Evolutionary conservation across 2,113 vertebrate genomes (phyloP).

Genomic region (Grammomys surdaster): DNA sequence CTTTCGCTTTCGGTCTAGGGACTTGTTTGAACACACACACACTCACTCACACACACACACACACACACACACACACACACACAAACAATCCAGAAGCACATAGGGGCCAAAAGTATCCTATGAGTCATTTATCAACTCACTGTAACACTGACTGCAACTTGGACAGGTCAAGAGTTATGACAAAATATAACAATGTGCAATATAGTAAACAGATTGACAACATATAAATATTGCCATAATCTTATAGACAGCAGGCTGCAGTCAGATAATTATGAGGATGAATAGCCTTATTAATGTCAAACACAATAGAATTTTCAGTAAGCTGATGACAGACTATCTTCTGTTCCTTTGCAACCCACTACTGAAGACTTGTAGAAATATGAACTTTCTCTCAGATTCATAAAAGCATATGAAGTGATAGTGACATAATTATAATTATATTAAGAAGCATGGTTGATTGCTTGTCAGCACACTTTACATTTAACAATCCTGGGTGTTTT

Average conservation of each 20-base stretch:
- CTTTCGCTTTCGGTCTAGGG: not conserved
- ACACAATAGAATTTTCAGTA: constrained; percentile 64
- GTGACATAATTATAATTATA: constrained; percentile 83
- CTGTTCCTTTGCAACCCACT: constrained; percentile 56
- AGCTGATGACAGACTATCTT: constrained; percentile 44
- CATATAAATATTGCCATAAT: constrained; percentile 46
- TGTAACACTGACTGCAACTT: not conserved
- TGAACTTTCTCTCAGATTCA: constrained; percentile 74
- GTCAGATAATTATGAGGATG: constrained; percentile 55
- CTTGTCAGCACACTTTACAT: constrained; percentile 82
- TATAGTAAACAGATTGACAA: constrained; percentile 26
- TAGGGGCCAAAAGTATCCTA: not conserved
- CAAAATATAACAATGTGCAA: not conserved
- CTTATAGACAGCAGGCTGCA: constrained; percentile 44
- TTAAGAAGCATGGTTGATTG: constrained; percentile 79
- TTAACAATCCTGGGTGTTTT: constrained; percentile 79
- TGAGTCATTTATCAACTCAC: not conserved
- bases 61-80: not conserved
- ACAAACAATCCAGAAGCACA: not conserved
- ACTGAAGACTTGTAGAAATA: constrained; percentile 68
- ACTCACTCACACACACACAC: no score
- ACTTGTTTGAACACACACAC: not conserved
- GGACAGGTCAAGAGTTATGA: not conserved
- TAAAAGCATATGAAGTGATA: constrained; percentile 74
- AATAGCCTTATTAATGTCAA: constrained; percentile 55